phyloP scores from a whole-genome alignment of 2,797 vertebrate genomes.

The Myotis myotis region DNA sequence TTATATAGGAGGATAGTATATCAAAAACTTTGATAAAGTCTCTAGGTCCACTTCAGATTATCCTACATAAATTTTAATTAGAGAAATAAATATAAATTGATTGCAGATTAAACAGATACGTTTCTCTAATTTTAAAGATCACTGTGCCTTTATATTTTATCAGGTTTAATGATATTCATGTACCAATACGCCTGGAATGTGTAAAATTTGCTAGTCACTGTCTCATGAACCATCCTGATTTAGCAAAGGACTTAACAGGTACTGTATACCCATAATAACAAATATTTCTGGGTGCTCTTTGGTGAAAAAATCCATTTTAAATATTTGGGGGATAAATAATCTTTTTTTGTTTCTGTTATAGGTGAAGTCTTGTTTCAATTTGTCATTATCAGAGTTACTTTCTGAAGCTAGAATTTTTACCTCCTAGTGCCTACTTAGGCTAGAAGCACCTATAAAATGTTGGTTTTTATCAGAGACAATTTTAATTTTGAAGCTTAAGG shows the following conservation, averaged over 20 bases:
- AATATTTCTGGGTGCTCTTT: neutral
- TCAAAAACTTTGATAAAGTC: neutral
- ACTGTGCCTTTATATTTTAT: slow-evolving; percentile 65
- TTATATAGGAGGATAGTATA: neutral
- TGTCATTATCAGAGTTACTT: neutral
- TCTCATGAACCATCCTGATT: slow-evolving; percentile 98
- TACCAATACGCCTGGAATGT: slow-evolving; percentile 97
- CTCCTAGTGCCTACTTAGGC: neutral
- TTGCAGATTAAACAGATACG: neutral
- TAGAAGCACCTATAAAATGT: neutral
- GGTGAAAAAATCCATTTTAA: neutral
- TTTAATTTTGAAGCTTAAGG: slow-evolving; percentile 12
- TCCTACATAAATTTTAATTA: slow-evolving; percentile 1
- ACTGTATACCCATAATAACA: slow-evolving; percentile 51
- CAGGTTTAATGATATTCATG: slow-evolving; percentile 99
- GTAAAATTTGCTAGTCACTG: slow-evolving; percentile 99
- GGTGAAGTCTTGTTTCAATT: neutral
- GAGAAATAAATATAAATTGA: slow-evolving; percentile 33
- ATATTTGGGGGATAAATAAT: neutral
- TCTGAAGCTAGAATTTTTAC: neutral
- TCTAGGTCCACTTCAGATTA: neutral
- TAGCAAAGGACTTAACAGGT: slow-evolving; percentile 99
- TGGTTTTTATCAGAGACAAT: neutral
- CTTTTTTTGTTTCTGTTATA: neutral
- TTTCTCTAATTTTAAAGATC: slow-evolving; percentile 57